Evolutionary conservation across 2,797 vertebrate species (phyloP).

Genomic region (Muraenolepis orangiensis): DNA sequence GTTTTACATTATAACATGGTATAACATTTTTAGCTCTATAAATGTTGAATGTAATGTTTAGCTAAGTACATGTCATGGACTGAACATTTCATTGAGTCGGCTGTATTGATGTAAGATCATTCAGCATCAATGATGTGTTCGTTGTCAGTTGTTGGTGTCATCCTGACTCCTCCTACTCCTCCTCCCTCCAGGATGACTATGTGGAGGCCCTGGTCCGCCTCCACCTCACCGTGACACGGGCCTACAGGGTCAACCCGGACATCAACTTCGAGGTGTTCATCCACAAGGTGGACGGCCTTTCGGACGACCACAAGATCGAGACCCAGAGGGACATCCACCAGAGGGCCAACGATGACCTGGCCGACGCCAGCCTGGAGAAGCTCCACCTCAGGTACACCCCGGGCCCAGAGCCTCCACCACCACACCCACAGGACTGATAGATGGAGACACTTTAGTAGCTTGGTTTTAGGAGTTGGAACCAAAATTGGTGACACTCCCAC

Average conservation of each 20-base stretch:
- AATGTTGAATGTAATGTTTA: no score
- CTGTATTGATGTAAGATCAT: no score
- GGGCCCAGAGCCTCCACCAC: background rate
- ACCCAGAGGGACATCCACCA: conserved; percentile 99
- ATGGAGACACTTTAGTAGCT: no score
- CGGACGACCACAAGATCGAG: conserved; percentile 99
- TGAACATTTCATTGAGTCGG: no score
- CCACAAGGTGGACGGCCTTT: conserved; percentile 99
- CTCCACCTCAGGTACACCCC: conserved; percentile 98
- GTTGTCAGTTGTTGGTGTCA: background rate
- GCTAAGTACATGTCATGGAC: no score
- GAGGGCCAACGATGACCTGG: conserved; percentile 97
- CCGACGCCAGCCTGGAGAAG: conserved; percentile 96
- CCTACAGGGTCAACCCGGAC: conserved; percentile 97
- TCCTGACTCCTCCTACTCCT: background rate
- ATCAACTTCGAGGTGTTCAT: conserved; percentile 99
- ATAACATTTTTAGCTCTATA: no score
- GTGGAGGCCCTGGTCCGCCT: conserved; percentile 96
- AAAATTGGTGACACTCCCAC: no score
- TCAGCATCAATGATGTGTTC: no score
- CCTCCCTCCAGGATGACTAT: conserved; percentile 86
- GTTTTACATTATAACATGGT: no score
- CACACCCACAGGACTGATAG: no score
- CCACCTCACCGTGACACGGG: conserved; percentile 96
- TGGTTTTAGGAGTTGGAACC: no score